Evolutionary conservation across 2,888 invertebrate genomes (phyloP), one percentile per base, ranked within the genome.

Genomic region (Caenorhabditis doughertyi): DNA sequence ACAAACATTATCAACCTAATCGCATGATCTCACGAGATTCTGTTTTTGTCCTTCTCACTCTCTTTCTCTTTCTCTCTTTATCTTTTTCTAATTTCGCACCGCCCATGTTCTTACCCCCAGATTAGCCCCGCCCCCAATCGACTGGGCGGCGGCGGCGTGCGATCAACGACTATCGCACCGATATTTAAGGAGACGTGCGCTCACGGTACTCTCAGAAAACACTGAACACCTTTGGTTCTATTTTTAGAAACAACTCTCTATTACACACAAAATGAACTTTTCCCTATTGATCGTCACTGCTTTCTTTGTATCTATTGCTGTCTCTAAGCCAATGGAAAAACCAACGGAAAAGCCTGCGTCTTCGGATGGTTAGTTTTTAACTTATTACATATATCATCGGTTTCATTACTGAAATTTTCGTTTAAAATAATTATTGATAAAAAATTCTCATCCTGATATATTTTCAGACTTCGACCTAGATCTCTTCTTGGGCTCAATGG

Each of bases 1-100:
- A 76, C 76, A 76, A 76, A 76, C 76, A 76, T 65, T 67, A 76
- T 76, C 76, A 76, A 76, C 76, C 65, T 76, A 76, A 76, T 65
- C 76, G 76, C 76, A 76, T 76, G 76, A 76, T 76, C 76, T 65
- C 74, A 71, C 71, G 71, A 71, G 71, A 71, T 64, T 65, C 74
- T 47, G 47, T 65, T 64, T 47, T 65, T 74, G 53, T 74, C 65
- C 53, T 60, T 62, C 39, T 53, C 72, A 44, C 44, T 55, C 64
- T 62, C 23, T 18, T 18, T 32, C 71, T 44, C 32, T 64, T 11
- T 55, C 42, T 44, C 29, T 70, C 16, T 29, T 18, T 47, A 13
- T 47, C 44, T 18, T 44, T 39, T 64, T 53, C 62, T 42, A 25
- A 60, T 64, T 49, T 55, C 76, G 76, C 47, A 58, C 76, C 76